phyloP scores from a whole-genome alignment of 2,888 invertebrate species.

The Syritta pipiens region DNA sequence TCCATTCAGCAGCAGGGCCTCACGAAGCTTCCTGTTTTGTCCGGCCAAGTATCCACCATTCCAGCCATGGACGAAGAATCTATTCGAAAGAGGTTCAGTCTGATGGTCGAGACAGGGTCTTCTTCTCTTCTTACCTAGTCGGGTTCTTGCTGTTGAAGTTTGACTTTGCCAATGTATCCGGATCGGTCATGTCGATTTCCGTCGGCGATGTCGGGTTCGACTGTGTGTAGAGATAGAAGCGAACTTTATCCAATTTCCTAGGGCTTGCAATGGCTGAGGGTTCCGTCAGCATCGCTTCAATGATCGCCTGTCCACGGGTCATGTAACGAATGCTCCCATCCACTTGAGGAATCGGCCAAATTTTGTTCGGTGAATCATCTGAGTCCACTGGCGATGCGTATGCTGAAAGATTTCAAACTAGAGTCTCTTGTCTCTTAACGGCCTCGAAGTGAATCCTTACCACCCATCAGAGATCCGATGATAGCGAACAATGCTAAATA shows the following conservation, averaged over 20 bases:
- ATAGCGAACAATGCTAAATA: background rate
- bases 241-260: constrained; percentile 13
- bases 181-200: constrained; percentile 20
- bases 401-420: background rate
- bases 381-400: background rate
- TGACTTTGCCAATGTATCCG: constrained; percentile 8
- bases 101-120: background rate
- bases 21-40: constrained; percentile 70
- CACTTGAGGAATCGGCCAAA: constrained; percentile 53
- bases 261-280: background rate
- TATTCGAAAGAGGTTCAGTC: background rate
- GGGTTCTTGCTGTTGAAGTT: constrained; percentile 18
- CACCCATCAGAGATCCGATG: constrained; percentile 2
- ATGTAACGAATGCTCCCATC: constrained; percentile 44
- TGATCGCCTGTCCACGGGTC: constrained; percentile 18
- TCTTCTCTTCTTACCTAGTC: constrained; percentile 1
- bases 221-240: constrained; percentile 45
- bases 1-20: constrained; percentile 80
- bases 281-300: constrained; percentile 6
- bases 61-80: constrained; percentile 81
- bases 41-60: constrained; percentile 79
- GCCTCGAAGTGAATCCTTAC: background rate
- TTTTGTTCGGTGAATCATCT: background rate
- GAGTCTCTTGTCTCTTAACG: background rate
- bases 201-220: constrained; percentile 5